Percentiles rank a stretch among this genome's conserved stretches.
Conservation (phyloP, 2,113 vertebrate species). For the Stegostoma tigrinum region DNA sequence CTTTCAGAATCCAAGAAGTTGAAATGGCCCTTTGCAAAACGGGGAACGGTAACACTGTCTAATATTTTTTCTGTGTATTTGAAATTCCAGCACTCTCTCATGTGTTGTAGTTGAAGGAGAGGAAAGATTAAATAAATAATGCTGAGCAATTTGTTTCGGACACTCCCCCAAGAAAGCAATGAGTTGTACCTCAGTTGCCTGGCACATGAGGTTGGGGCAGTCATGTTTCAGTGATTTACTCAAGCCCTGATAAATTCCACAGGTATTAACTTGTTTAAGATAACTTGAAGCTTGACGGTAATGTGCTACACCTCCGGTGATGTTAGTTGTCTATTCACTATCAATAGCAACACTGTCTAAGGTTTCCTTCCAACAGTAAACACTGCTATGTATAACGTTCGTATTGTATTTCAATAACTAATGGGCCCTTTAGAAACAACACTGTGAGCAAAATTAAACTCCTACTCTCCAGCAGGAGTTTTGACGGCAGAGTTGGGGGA, state of each 20-base stretch:
- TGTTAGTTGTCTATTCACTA: not conserved
- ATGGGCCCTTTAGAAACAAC: not conserved
- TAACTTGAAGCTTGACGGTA: not conserved
- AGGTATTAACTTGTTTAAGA: not conserved
- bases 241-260: not conserved
- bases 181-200: conserved; percentile 41
- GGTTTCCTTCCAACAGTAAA: not conserved
- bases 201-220: not conserved
- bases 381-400: not conserved
- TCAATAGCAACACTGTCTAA: not conserved
- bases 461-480: too few relatives aligned
- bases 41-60: conserved; percentile 60
- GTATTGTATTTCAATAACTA: not conserved
- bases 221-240: not conserved
- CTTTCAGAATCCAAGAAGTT: conserved; percentile 74
- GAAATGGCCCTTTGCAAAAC: conserved; percentile 81
- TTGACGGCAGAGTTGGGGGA: too few relatives aligned
- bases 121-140: not conserved
- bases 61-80: not conserved
- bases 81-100: not conserved
- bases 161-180: conserved; percentile 29
- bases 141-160: conserved; percentile 30
- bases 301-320: not conserved
- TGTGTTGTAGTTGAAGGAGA: not conserved
- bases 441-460: too few relatives aligned